Base-by-base conservation (phyloP, 2,797 vertebrate genomes). In the Danionella dracula region DNA sequence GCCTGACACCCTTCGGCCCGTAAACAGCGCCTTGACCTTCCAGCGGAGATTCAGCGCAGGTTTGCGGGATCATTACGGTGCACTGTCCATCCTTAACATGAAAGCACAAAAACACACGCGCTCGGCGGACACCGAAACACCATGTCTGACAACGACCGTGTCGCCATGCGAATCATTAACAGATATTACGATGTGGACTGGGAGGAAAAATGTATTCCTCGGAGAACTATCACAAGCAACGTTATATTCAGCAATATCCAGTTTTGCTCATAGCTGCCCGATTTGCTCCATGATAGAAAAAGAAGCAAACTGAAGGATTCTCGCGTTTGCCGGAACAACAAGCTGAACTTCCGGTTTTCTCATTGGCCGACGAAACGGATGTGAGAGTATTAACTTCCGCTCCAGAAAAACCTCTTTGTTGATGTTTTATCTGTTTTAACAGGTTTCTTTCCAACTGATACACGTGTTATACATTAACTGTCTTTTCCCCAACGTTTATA, bases 251-350 rank as follows among this genome's bases (percentile, higher is more conserved):
- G 49, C n/a, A 23, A 35, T 2, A 5, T 17, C 7, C 34, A 42
- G 17, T 41, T 31, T 10, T 16, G 11, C 55, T 50, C 19, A 42
- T 8, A 44, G 45, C 37, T 59, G 17, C 27, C 27, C 50, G 17
- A 4, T 49, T 50, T 41, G 38, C 27, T 23, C 44, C 19, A 56
- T 56, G 16, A 51, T 20, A 35, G 17, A 5, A 56, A 15, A 32
- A 32, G 13, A 48, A 48, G 11, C 21, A 31, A 27, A 29, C 19
- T 7, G 20, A 38, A 12, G 21, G 81, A 83, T 82, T 83, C 78
- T 81, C 81, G 81, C 81, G 29, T 63, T 55, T 76, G 79, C 83
- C 83, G 77, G 79, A 83, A 84, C 84, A 80, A 82, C 82, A 86
- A 73, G 71, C 34, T 76, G 75, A 63, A 79, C 77, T 84, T 85